These are phyloP conservation scores for Poliocrania exsul DNA, from an alignment of 2,797 vertebrate species.

Conservation along the genomic window DNA sequence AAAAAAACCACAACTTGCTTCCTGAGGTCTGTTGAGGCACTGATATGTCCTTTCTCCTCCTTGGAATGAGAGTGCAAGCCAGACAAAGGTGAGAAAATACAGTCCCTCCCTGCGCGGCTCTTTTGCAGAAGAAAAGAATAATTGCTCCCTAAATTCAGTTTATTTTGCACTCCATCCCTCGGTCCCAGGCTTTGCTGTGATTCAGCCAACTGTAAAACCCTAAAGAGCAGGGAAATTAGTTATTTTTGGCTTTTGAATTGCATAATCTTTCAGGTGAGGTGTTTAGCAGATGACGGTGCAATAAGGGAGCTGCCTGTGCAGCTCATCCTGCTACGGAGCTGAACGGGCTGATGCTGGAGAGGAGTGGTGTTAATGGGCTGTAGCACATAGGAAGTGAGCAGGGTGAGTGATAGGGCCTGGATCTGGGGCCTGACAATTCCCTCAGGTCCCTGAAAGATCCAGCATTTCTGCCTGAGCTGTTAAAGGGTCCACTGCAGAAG, in stretches of 20 bases:
- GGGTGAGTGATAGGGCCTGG: slow-evolving; percentile 21
- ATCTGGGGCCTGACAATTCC: not conserved
- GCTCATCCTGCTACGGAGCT: accelerated
- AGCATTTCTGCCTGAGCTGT: not conserved
- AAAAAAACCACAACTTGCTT: not conserved
- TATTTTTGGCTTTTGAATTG: slow-evolving; percentile 35
- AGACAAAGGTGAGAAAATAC: slow-evolving; percentile 31
- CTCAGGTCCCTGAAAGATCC: not conserved
- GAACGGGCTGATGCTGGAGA: not conserved
- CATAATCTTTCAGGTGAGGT: not conserved
- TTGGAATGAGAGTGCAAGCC: not conserved
- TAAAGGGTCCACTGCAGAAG: slow-evolving; percentile 10
- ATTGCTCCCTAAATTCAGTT: not conserved
- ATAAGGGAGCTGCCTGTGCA: not conserved
- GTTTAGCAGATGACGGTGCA: not conserved
- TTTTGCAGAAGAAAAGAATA: not conserved
- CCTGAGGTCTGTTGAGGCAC: not conserved
- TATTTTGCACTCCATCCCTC: not conserved
- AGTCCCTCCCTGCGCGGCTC: not conserved
- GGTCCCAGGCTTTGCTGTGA: not conserved
- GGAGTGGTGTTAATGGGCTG: slow-evolving; percentile 6
- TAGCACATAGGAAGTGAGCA: not conserved
- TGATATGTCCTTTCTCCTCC: not conserved
- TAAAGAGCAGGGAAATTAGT: not conserved
- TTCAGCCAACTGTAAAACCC: not conserved